Evolutionary conservation across 2,888 invertebrate species (phyloP).

Genomic region (Gerris lacustris): DNA sequence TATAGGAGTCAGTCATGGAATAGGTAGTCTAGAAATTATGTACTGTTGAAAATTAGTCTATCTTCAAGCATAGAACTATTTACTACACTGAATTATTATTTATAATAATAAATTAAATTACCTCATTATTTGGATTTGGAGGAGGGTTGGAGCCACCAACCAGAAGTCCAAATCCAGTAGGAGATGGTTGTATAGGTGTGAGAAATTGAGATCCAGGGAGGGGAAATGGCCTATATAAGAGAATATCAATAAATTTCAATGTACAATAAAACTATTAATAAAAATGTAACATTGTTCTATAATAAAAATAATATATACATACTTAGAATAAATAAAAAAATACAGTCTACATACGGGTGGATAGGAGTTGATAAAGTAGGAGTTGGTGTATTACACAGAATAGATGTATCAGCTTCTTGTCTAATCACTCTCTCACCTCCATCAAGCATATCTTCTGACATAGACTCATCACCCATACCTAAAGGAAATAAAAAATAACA

Average conservation of each 20-base stretch:
- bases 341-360: neutral
- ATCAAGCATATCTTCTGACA: constrained; percentile 9
- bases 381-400: constrained; percentile 17
- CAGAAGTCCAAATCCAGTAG: neutral
- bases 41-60: too few relatives aligned
- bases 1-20: too few relatives aligned
- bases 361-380: neutral
- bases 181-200: neutral
- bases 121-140: neutral
- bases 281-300: too few relatives aligned
- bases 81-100: too few relatives aligned
- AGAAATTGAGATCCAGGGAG: neutral
- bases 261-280: too few relatives aligned
- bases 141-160: neutral
- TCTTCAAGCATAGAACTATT: too few relatives aligned
- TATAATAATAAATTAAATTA: neutral
- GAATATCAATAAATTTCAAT: too few relatives aligned
- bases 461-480: neutral
- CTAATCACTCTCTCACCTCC: constrained; percentile 28
- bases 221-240: neutral
- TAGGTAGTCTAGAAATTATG: too few relatives aligned
- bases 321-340: too few relatives aligned
- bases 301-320: too few relatives aligned
- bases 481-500: neutral
- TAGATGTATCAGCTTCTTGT: constrained; percentile 32